Evolutionary conservation across 2,113 vertebrate genomes (phyloP), one percentile per base, ranked within the genome.

Genomic region (Lichenostomus cassidix): DNA sequence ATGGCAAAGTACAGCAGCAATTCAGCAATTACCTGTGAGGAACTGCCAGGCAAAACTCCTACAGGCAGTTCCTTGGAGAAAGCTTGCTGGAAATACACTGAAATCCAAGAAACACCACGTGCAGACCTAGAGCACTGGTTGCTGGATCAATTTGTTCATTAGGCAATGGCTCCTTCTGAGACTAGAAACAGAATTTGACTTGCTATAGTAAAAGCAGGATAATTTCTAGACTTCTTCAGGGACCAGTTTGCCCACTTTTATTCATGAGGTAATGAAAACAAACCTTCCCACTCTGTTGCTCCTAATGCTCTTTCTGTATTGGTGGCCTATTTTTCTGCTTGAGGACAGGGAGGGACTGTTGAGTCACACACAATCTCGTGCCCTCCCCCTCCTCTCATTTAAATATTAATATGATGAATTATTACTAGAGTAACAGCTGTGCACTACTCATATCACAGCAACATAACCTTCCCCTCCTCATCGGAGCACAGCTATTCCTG

Each of bases 321-420:
- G 81, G 79, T 87, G 95, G 91, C 86, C 87, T 94, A 75, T 94
- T 93, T 94, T 95, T 92, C 78, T 91, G 71, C 86, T 86, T 42
- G 75, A 96, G 91, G 87, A 84, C 88, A 93, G 92, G 94, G 96
- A 94, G 93, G 94, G 75, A 80, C 76, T 10, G 7, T 56, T 91
- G 95, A 96, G 70, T 91, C 89, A 92, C 67, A 77, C 88, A 87
- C 47, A 83, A 58, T 69, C 78, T 87, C 3, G 1, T 65, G 82
- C 91, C 74, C 82, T 85, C 82, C 94, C 90, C 89, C 94, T 94
- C 76, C 56, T 80, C 96, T 96, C 94, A 97, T 97, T 97, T 97
- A 96, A 97, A 97, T 97, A 97, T 96, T 97, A 94, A 96, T 94
- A 94, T 85, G 96, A 95, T 96, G 93, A 96, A 95, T 97, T 95